phyloP scores from a whole-genome alignment of 2,888 invertebrate genomes.

The Aphrophora alni region DNA sequence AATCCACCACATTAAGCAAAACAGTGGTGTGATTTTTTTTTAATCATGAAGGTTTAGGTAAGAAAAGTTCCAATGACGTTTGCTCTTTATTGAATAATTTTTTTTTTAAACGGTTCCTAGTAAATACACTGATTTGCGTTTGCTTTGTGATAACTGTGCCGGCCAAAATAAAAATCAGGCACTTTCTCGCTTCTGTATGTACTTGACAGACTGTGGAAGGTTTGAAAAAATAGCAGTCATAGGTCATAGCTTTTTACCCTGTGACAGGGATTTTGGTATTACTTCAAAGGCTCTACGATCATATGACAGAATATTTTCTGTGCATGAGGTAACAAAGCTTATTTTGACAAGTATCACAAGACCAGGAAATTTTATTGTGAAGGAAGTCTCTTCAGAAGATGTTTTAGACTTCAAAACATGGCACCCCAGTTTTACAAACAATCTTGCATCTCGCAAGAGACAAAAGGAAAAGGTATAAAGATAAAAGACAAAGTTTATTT shows the following conservation, averaged over 20 bases:
- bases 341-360: neutral
- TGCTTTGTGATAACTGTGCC: constrained; percentile 29
- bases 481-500: neutral
- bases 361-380: neutral
- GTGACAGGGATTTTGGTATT: constrained; percentile 19
- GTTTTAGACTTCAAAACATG: neutral
- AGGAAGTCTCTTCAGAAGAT: neutral
- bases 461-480: neutral
- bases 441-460: neutral
- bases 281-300: neutral
- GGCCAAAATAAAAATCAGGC: constrained; percentile 32
- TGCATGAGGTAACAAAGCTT: neutral
- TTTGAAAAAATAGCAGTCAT: constrained; percentile 21
- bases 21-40: constrained; percentile 22
- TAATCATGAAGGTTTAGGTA: constrained; percentile 29
- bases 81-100: constrained; percentile 17
- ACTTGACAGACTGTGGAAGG: constrained; percentile 19
- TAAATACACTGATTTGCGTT: constrained; percentile 16
- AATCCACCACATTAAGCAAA: constrained; percentile 32
- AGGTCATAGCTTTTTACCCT: constrained; percentile 30
- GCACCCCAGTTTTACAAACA: neutral
- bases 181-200: constrained; percentile 22
- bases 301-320: neutral
- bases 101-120: constrained; percentile 8
- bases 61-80: constrained; percentile 26